Percentiles rank a stretch among this genome's conserved stretches.
phyloP scores from a whole-genome alignment of 2,888 invertebrate genomes.

The Nymphalis urticae region DNA sequence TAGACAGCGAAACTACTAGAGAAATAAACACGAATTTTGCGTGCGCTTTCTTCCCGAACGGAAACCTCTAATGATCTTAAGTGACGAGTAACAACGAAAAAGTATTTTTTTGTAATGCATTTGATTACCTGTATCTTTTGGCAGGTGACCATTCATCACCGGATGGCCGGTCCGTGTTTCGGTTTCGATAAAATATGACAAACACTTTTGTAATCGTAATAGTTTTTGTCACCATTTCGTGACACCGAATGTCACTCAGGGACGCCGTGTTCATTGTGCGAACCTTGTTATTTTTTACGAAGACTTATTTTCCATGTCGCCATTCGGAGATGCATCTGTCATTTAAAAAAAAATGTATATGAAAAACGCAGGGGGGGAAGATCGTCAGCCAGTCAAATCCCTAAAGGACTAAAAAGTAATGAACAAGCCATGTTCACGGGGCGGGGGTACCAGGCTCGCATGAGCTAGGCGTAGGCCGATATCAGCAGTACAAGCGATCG shows the following conservation, averaged over 20 bases:
- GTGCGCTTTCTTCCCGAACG: background rate
- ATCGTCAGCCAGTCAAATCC: slow-evolving; percentile 37
- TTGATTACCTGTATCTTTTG: background rate
- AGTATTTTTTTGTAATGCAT: no score
- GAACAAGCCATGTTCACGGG: slow-evolving; percentile 48
- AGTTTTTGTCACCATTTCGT: slow-evolving; percentile 5
- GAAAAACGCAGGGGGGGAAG: slow-evolving; percentile 38
- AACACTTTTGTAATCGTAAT: background rate
- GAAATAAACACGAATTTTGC: background rate
- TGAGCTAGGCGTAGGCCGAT: slow-evolving; percentile 59
- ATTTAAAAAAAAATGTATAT: slow-evolving; percentile 35
- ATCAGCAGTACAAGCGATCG: slow-evolving; percentile 78
- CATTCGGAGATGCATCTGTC: slow-evolving; percentile 5
- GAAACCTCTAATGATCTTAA: background rate
- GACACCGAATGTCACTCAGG: slow-evolving; percentile 1
- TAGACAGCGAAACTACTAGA: no score
- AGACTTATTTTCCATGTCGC: background rate
- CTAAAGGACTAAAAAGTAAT: slow-evolving; percentile 54
- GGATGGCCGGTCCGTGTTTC: background rate
- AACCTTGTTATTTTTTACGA: background rate
- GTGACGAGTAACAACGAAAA: no score
- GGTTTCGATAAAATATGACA: slow-evolving; percentile 8
- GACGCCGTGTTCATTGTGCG: background rate
- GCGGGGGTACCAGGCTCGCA: slow-evolving; percentile 52
- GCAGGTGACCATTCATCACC: slow-evolving; percentile 7